These are phyloP conservation scores for Merodon equestris DNA, from an alignment of 2,888 invertebrate species.

Conservation along the genomic window DNA sequence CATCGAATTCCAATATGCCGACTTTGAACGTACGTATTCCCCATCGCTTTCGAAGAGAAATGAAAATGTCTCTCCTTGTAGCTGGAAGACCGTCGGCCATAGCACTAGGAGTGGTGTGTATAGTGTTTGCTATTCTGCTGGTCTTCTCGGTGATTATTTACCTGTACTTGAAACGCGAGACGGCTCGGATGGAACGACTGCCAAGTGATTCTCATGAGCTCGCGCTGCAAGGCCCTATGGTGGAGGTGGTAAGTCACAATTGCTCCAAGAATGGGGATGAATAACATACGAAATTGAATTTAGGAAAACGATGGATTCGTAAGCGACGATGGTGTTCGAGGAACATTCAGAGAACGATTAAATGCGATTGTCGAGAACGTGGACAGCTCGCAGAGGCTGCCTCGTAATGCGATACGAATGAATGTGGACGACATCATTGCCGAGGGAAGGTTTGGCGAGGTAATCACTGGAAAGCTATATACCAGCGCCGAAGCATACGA, in stretches of 20 bases:
- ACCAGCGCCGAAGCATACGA: slow-evolving; percentile 76
- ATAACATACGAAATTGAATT: too few relatives aligned
- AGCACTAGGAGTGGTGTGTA: slow-evolving; percentile 83
- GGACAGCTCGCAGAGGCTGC: slow-evolving; percentile 80
- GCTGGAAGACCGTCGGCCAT: slow-evolving; percentile 76
- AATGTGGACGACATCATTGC: slow-evolving; percentile 85
- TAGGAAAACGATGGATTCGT: slow-evolving; percentile 88
- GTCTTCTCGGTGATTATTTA: slow-evolving; percentile 81
- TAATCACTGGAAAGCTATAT: slow-evolving; percentile 85
- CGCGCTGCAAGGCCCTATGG: slow-evolving; percentile 88
- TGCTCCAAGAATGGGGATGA: too few relatives aligned
- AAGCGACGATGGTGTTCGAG: slow-evolving; percentile 87
- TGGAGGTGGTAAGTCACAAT: slow-evolving; percentile 82
- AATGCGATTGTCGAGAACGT: slow-evolving; percentile 83
- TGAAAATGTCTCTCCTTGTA: slow-evolving; percentile 69
- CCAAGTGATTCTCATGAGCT: slow-evolving; percentile 83
- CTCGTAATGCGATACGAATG: slow-evolving; percentile 85
- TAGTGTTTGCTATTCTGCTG: slow-evolving; percentile 84
- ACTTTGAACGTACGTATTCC: slow-evolving; percentile 79
- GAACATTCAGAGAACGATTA: slow-evolving; percentile 86
- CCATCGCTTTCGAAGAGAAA: slow-evolving; percentile 69
- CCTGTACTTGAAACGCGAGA: slow-evolving; percentile 78
- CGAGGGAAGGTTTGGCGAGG: slow-evolving; percentile 88
- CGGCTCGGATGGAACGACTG: slow-evolving; percentile 69
- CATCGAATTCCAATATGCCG: slow-evolving; percentile 69